A percentile compares a stretch with the other conserved stretches of the same genome.
These are phyloP conservation scores for Leptopilina syphax DNA, from an alignment of 2,888 invertebrate genomes.

Conservation along the genomic window DNA sequence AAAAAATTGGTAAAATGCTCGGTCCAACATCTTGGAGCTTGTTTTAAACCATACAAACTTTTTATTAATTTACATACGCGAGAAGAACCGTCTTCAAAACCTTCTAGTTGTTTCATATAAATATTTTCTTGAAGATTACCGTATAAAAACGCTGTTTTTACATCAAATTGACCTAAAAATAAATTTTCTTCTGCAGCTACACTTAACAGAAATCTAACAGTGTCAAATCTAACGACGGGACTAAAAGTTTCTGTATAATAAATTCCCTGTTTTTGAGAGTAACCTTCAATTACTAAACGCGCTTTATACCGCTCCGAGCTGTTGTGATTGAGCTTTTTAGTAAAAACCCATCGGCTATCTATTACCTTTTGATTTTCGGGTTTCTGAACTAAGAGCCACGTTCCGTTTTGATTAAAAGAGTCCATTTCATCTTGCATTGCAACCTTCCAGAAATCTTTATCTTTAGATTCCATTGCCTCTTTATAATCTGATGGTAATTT, in stretches of 20 bases:
- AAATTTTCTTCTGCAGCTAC: constrained; percentile 42
- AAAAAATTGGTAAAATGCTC: background rate
- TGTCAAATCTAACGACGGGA: constrained; percentile 43
- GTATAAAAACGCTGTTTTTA: constrained; percentile 46
- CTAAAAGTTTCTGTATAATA: constrained; percentile 48
- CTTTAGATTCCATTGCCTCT: constrained; percentile 46
- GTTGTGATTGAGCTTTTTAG: constrained; percentile 45
- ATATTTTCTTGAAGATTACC: constrained; percentile 49
- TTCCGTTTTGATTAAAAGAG: constrained; percentile 63
- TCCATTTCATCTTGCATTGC: constrained; percentile 61
- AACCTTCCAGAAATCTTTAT: constrained; percentile 52
- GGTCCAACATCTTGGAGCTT: constrained; percentile 47
- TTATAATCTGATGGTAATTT: constrained; percentile 42
- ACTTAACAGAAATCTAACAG: constrained; percentile 41
- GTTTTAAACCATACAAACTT: constrained; percentile 63
- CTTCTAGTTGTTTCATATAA: constrained; percentile 63
- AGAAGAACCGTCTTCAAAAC: constrained; percentile 55
- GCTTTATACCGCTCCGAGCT: constrained; percentile 44
- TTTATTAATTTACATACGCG: constrained; percentile 58
- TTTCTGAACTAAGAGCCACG: constrained; percentile 57
- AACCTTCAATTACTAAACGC: constrained; percentile 44
- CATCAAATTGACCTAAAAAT: constrained; percentile 40
- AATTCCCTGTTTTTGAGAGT: constrained; percentile 20
- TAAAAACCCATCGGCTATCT: constrained; percentile 61
- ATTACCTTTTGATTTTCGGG: constrained; percentile 60